Base-by-base conservation (phyloP, 2,888 invertebrate species). In the Baronia brevicornis region DNA sequence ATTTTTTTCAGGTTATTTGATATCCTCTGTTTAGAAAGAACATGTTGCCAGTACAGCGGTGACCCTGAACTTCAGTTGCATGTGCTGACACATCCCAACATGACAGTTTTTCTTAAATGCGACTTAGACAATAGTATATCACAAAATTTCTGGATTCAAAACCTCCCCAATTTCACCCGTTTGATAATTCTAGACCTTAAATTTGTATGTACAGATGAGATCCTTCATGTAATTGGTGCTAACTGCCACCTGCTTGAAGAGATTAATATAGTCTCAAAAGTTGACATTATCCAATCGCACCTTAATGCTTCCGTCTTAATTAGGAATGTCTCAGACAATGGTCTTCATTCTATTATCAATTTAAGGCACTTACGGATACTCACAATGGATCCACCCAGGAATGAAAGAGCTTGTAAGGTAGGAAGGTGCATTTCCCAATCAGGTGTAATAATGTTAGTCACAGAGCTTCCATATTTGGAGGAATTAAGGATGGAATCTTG, bases 191-290 rank as follows among this genome's bases (percentile, higher is more conserved):
- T 85, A 2, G 84, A 85, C 41, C 69, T 85, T 21, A 84, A 80
- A 57, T 82, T 84, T 46, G 72, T 84, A 43, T 85, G 85, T 44
- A 84, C 84, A 10, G 84, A 85, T 45, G 84, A 85, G 60, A 84
- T 85, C 24, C 70, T 85, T 6, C 53, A 77, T 53, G 66, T 80
- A 12, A 62, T 84, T 1, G 70, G 80, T 19, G 43, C 52, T 7
- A 64, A 58, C 41, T 85, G 85, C 45, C 67, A 51, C 18, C 46
- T 72, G 18, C 65, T 85, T 1, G 75, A 80, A 54, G 84, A 84
- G 50, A 60, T 85, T 18, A 85, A 85, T 44, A 79, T 84, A 41
- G 80, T 85, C 30, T 85, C 85, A 28, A 64, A 67, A 49, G 78
- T 85, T 36, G 82, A 84, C 46, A 67, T 84, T 22, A 72, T 70